These are phyloP conservation scores for Spatulosminthurus flaviceps DNA, from an alignment of 2,888 invertebrate species.

Conservation along the genomic window DNA sequence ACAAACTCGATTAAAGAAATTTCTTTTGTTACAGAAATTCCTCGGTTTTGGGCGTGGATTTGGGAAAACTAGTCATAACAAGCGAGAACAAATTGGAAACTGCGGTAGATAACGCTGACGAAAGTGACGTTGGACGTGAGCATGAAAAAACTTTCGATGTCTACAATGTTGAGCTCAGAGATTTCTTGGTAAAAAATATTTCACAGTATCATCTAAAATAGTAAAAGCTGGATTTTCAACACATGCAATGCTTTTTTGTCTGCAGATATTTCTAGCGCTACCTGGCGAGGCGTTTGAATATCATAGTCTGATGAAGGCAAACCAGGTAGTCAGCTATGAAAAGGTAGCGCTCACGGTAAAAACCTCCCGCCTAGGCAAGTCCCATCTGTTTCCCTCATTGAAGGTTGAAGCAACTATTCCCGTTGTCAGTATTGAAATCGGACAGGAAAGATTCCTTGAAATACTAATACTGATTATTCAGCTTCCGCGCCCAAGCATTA, in stretches of 20 bases:
- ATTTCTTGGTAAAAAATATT: constrained; percentile 76
- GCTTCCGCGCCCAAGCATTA: constrained; percentile 75
- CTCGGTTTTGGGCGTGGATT: constrained; percentile 80
- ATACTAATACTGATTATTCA: constrained; percentile 72
- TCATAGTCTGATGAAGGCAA: constrained; percentile 70
- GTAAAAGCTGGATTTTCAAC: constrained; percentile 22
- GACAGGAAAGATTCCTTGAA: constrained; percentile 68
- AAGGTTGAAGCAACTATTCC: constrained; percentile 74
- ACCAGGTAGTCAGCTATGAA: constrained; percentile 76
- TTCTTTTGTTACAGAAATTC: constrained; percentile 64
- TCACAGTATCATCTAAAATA: background rate
- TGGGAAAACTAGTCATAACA: constrained; percentile 71
- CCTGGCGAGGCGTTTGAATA: constrained; percentile 79
- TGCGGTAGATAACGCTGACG: too few relatives aligned
- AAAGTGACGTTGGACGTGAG: background rate
- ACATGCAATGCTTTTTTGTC: background rate
- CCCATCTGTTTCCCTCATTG: constrained; percentile 77
- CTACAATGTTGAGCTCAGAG: constrained; percentile 80
- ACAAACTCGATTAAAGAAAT: too few relatives aligned
- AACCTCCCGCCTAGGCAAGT: constrained; percentile 79
- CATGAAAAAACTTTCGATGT: constrained; percentile 75
- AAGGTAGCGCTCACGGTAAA: constrained; percentile 78
- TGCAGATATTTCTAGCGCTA: constrained; percentile 73
- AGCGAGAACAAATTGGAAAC: constrained; percentile 36
- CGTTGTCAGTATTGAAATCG: constrained; percentile 67